Base-by-base conservation (phyloP, 2,113 vertebrate species). In the Sturnus vulgaris region DNA sequence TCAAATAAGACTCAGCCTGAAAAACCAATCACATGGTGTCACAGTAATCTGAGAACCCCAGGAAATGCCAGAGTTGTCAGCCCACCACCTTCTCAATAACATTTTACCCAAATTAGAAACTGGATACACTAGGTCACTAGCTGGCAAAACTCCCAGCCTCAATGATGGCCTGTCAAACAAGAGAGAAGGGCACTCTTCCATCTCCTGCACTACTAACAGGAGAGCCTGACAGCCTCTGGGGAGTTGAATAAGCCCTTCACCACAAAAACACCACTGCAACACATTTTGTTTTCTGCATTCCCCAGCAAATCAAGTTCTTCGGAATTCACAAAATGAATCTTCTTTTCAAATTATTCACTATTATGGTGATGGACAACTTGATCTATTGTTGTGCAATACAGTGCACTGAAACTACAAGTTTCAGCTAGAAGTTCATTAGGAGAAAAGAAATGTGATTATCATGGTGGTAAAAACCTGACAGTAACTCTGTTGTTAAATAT, bases 51-150 rank as follows among this genome's bases (percentile, higher is more conserved):
- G 82, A 97, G 90, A 94, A 78, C 10, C 16, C 16, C 71, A 90
- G 94, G 90, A 95, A 97, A 96, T 93, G 90, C 90, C 95, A 86
- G 35, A 92, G 75, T 73, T 91, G 70, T 89, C 93, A 95, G 47
- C 52, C 64, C 44, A 85, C 78, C 61, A 90, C 59, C 87, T 93
- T 93, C 93, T 96, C 93, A 85, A 3, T 90, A 95, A 80, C 87
- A 44, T 73, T 88, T 82, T 35, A 68, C 84, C 47, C 60, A 91
- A 55, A 83, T 94, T 90, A 93, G 94, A 96, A 95, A 93, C 90
- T 90, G 75, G 82, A 95, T 91, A 94, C 27, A 25, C 76, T 77
- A 93, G 33, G 60, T 94, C 84, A 93, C 70, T 80, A n/a, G 42
- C 39, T 94, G 95, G 90, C 94, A 95, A 88, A 87, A 77, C 47